Percentiles rank a stretch among this genome's conserved stretches.
Evolutionary conservation across 2,113 vertebrate genomes (phyloP).

Genomic region (Myocastor coypus): DNA sequence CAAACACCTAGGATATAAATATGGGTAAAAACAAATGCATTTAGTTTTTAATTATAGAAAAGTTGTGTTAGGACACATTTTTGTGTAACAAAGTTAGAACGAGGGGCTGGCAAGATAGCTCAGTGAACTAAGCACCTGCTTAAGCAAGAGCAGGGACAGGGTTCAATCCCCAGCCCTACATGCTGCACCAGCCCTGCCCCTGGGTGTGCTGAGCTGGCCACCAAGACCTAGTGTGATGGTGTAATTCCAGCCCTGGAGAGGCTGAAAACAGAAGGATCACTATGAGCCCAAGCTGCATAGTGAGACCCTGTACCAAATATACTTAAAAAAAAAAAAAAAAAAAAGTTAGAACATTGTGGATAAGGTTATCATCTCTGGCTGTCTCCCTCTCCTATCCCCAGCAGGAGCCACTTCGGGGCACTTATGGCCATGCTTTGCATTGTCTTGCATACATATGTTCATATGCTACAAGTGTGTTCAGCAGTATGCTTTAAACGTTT

Average conservation of each 20-base stretch:
- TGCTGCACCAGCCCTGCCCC: too few relatives aligned
- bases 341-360: neutral
- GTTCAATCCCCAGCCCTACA: too few relatives aligned
- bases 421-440: neutral
- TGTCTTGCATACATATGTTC: neutral
- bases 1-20: neutral
- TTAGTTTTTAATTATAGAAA: neutral
- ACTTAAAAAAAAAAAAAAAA: neutral
- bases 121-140: too few relatives aligned
- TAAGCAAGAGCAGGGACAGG: too few relatives aligned
- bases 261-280: too few relatives aligned
- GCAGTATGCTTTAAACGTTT: neutral
- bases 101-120: too few relatives aligned
- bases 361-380: neutral
- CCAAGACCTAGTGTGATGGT: too few relatives aligned
- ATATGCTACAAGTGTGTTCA: neutral
- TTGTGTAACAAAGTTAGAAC: neutral
- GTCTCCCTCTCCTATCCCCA: neutral
- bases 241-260: too few relatives aligned
- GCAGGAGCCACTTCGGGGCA: neutral
- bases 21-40: neutral
- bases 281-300: too few relatives aligned
- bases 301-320: too few relatives aligned
- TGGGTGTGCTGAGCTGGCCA: too few relatives aligned
- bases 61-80: neutral